Conservation (phyloP, 2,113 vertebrate genomes). For the Poecilia latipinna region DNA sequence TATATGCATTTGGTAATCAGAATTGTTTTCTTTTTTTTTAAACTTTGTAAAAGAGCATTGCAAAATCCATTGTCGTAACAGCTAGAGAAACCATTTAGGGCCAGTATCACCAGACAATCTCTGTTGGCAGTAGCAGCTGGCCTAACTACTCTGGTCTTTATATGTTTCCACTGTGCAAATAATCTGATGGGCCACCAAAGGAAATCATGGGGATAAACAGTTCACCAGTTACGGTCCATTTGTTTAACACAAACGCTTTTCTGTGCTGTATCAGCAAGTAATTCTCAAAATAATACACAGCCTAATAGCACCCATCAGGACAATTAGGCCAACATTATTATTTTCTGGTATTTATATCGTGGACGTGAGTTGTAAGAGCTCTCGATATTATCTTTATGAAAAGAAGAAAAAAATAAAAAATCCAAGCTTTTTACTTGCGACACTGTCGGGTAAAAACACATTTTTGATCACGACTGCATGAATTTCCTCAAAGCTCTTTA, state of each 20-base stretch:
- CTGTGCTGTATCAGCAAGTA: constrained; percentile 69
- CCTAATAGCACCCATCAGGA: constrained; percentile 73
- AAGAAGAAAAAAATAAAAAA: constrained; percentile 2
- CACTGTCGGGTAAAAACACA: not conserved
- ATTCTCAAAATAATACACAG: constrained; percentile 67
- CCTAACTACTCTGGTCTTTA: constrained; percentile 74
- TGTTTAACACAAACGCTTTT: constrained; percentile 72
- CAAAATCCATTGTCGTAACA: constrained; percentile 51
- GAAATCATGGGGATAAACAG: constrained; percentile 73
- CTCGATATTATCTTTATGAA: constrained; percentile 48
- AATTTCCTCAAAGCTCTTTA: constrained; percentile 4
- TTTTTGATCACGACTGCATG: constrained; percentile 2
- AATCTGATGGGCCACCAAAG: constrained; percentile 80
- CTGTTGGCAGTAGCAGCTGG: constrained; percentile 74
- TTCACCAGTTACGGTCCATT: constrained; percentile 78
- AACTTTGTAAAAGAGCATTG: constrained; percentile 25
- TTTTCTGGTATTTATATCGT: constrained; percentile 67
- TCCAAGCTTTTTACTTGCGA: constrained; percentile 3
- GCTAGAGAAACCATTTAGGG: constrained; percentile 64
- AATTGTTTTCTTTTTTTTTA: constrained; percentile 9
- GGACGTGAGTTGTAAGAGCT: constrained; percentile 50
- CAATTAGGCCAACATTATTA: constrained; percentile 71
- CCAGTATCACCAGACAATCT: constrained; percentile 77
- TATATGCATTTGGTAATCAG: constrained; percentile 29
- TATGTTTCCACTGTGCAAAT: constrained; percentile 74